Evolutionary conservation across 2,888 invertebrate genomes (phyloP), one percentile per base, ranked within the genome.

Genomic region (Odontocolon sp.): DNA sequence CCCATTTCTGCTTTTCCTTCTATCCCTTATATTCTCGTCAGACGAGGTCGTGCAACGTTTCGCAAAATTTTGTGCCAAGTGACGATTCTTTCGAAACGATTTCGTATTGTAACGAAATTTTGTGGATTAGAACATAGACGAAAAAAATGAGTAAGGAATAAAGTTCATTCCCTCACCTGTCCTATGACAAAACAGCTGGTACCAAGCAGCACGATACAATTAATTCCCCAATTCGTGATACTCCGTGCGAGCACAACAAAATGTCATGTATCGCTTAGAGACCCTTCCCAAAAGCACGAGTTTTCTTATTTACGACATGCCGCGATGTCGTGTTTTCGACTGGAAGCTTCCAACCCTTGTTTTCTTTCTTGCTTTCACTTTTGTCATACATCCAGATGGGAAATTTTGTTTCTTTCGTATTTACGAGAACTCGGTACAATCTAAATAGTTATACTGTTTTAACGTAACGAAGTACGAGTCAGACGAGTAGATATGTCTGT

Each of bases 131-230:
- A 31, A 54, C 31, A 45, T 14, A 14, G 45, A 33, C 1, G 45
- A 70, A 45, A 54, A 42, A 63, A 42, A 50, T 38, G 67, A 8
- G n/a, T 14, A 9, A 45, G 6, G 11, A 11, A 47, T 31, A 16
- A 31, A 6, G 6, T 31, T 18, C 16, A 5, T 18, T 11, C 11
- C 18, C 31, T 45, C 36, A 11, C 26, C 36, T 33, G 11, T 8
- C 23, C n/a, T 8, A 21, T 23, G 59, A 61, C 59, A 64, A 68
- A 77, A n/a, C n/a, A n/a, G 66, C 56, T 77, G 84, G 83, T 81
- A 82, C 82, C 79, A 79, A 80, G 78, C 67, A 79, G 82, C 78
- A 81, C 85, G 80, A 81, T 80, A 80, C 85, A 84, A 84, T 85
- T 85, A 83, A 74, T 79, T 81, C 73, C 57, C 78, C 79, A 64